A percentile compares a stretch with the other conserved stretches of the same genome.
Conservation (phyloP, 2,113 vertebrate species). For the Sebastes fasciatus region DNA sequence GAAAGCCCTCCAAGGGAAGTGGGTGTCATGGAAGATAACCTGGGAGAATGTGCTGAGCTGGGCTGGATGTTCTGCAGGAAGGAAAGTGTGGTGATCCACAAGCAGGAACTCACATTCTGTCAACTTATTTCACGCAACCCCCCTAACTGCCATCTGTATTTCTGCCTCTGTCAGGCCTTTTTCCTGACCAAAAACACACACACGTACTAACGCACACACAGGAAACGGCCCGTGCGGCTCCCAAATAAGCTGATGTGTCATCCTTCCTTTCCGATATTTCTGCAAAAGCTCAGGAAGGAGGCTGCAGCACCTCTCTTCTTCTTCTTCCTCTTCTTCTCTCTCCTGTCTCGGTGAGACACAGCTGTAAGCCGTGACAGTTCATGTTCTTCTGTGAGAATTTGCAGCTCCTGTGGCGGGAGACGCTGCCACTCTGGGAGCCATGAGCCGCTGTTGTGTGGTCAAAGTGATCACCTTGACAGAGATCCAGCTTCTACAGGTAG, state of each 20-base stretch:
- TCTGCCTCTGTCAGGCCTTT: constrained; percentile 79
- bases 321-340: constrained; percentile 62
- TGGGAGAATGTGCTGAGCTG: constrained; percentile 78
- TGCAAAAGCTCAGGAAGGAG: constrained; percentile 84
- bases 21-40: constrained; percentile 76
- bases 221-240: constrained; percentile 74
- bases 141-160: constrained; percentile 70
- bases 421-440: constrained; percentile 68
- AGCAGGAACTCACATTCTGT: constrained; percentile 76
- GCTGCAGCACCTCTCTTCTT: constrained; percentile 58
- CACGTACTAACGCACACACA: constrained; percentile 31
- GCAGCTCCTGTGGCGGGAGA: constrained; percentile 52
- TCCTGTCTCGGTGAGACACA: constrained; percentile 42
- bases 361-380: constrained; percentile 52
- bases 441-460: constrained; percentile 83
- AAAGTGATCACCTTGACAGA: constrained; percentile 86
- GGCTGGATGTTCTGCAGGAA: constrained; percentile 69
- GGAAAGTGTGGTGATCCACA: constrained; percentile 75
- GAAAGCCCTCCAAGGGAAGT: constrained; percentile 69
- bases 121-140: constrained; percentile 49
- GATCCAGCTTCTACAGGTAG: constrained; percentile 85
- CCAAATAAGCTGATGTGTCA: constrained; percentile 87
- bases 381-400: constrained; percentile 47
- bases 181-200: constrained; percentile 69
- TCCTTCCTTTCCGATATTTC: constrained; percentile 88